Conservation (phyloP, 1,140 invertebrate species). For the Stegodyphus dumicola region DNA sequence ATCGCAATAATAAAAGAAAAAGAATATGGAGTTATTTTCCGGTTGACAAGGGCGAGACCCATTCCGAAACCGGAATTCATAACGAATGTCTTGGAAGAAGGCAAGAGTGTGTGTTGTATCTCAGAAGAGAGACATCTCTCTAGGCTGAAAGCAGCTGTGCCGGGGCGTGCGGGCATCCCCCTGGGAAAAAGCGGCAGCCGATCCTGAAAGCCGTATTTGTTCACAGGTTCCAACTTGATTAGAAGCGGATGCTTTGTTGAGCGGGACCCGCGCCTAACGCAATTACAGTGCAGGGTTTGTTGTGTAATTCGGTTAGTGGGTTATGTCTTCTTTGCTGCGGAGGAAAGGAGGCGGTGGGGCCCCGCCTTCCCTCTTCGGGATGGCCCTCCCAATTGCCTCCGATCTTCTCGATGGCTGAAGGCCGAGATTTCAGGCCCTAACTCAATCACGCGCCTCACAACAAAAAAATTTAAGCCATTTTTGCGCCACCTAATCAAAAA, state of each 20-base stretch:
- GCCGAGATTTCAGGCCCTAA: conserved; percentile 56
- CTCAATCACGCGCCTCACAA: conserved; percentile 48
- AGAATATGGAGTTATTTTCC: too few species aligned
- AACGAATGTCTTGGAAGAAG: conserved; percentile 7
- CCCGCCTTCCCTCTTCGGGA: not conserved
- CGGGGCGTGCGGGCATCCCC: not conserved
- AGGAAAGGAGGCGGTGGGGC: not conserved
- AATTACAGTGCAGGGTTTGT: conserved; percentile 59
- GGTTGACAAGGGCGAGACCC: too few species aligned
- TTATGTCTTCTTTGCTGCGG: conserved; percentile 38
- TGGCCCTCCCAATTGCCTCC: conserved; percentile 30
- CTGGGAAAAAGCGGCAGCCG: not conserved
- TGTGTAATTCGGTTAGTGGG: conserved; percentile 60
- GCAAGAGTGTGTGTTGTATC: not conserved
- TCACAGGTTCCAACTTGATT: conserved; percentile 61
- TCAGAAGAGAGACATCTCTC: not conserved
- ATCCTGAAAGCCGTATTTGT: conserved; percentile 54
- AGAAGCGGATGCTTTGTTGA: conserved; percentile 58
- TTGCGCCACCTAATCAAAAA: not conserved
- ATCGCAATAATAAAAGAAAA: too few species aligned
- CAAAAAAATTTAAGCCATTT: not conserved
- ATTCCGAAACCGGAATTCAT: conserved; percentile 4
- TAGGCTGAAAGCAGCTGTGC: conserved; percentile 28
- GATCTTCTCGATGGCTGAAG: conserved; percentile 31
- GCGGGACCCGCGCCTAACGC: conserved; percentile 31